Base-by-base conservation (phyloP, 1,140 invertebrate genomes). In the Sycophaga agraensis region DNA sequence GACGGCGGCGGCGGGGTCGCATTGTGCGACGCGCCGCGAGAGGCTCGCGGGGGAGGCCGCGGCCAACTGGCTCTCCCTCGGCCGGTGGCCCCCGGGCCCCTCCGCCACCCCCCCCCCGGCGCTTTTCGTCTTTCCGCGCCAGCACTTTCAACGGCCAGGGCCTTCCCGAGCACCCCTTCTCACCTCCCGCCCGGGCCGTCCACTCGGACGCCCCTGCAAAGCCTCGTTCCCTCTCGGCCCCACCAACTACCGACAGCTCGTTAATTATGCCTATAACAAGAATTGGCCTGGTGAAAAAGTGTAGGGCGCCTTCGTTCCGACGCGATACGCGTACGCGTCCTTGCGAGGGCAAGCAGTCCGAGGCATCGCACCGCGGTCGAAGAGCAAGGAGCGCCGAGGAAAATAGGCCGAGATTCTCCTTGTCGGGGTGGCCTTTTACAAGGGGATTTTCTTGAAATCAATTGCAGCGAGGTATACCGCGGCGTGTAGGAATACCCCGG, bases 11-110 rank as follows among this genome's bases (percentile, higher is more conserved):
- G 74, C 72, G 3, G 37, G 4, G 5, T 14, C 71, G 73, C 66
- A 78, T 78, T 78, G 74, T 78, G 68, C 70, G 64, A 71, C 64
- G 70, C 64, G 70, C 42, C 72, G 45, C 57, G 31, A n/a, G n/a
- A n/a, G n/a, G n/a, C n/a, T n/a, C 62, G 35, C 50, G 28, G 28
- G 28, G 5, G 28, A n/a, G n/a, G n/a, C n/a, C n/a, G n/a, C n/a
- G n/a, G n/a, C n/a, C n/a, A n/a, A n/a, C n/a, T n/a, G 5, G 28
- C 50, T 37, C 35, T 24, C 5, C 19, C 54, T 45, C 54, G 34
- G n/a, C n/a, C 40, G 7, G n/a, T 28, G 40, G 42, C 46, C 40
- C 31, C 42, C 31, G 26, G 31, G 49, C 22, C 55, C 64, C 49
- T 54, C 42, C 45, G 19, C 59, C 45, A 56, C 55, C 37, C 39